Evolutionary conservation across 64 coral and sea anemone genomes (phyloP).

Genomic region (Orbicella faveolata): DNA sequence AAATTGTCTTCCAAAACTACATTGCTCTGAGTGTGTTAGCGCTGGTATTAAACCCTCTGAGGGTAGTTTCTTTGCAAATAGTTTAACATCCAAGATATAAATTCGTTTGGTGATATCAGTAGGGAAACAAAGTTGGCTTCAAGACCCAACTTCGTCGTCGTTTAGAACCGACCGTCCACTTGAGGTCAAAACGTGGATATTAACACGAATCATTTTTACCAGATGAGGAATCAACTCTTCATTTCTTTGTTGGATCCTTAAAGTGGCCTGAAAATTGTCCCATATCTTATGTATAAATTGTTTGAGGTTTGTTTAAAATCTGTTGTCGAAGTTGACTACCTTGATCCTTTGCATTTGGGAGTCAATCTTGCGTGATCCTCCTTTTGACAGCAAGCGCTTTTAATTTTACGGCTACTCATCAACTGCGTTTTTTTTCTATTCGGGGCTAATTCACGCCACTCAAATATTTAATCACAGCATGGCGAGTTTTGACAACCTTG

Average conservation of each 20-base stretch:
- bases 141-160: too few species aligned
- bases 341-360: too few species aligned
- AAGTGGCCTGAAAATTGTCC: not conserved
- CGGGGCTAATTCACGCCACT: not conserved
- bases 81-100: too few species aligned
- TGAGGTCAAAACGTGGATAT: not conserved
- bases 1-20: not conserved
- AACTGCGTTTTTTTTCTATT: not conserved
- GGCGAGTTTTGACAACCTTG: constrained; percentile 6
- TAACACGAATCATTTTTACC: not conserved
- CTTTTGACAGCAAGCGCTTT: not conserved
- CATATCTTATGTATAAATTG: not conserved
- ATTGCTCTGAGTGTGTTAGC: not conserved
- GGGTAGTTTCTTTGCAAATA: too few species aligned
- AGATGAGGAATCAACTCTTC: not conserved
- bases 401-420: not conserved
- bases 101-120: too few species aligned
- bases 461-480: constrained; percentile 6
- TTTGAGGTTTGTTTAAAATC: not conserved
- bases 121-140: too few species aligned
- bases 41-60: too few species aligned
- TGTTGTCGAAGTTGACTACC: too few species aligned
- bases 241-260: not conserved
- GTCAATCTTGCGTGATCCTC: too few species aligned
- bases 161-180: too few species aligned